Conservation (phyloP, 2,888 invertebrate species). For the Eupithecia insigniata region DNA sequence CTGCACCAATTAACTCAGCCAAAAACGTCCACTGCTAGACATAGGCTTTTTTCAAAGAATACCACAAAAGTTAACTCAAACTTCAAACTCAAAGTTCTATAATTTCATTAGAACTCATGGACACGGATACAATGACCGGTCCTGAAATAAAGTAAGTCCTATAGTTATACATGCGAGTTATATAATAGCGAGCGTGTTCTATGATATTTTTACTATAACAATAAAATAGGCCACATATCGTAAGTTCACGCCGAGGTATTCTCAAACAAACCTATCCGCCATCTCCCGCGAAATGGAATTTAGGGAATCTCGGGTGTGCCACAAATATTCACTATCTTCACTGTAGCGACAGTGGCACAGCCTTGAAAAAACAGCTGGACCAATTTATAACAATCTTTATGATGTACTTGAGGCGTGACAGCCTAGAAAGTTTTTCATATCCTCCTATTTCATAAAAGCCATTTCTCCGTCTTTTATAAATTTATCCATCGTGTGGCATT, state of each 20-base stretch:
- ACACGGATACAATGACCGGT: background rate
- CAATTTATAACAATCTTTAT: too few species aligned
- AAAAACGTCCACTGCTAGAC: background rate
- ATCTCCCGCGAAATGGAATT: conserved; percentile 39
- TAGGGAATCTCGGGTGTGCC: conserved; percentile 39
- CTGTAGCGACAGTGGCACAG: conserved; percentile 18
- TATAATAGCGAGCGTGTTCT: background rate
- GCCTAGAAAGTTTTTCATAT: too few species aligned
- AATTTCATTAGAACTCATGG: too few species aligned
- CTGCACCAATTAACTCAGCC: background rate
- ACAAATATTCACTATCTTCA: conserved; percentile 41
- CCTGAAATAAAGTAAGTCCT: background rate
- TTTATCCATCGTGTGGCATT: too few species aligned
- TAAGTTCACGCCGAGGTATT: conserved; percentile 30
- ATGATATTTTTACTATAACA: background rate
- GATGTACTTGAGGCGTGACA: too few species aligned
- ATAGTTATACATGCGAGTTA: too few species aligned
- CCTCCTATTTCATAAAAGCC: too few species aligned
- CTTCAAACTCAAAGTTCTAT: too few species aligned
- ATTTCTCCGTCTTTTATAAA: too few species aligned
- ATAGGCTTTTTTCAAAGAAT: background rate
- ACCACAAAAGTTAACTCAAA: background rate
- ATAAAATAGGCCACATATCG: conserved; percentile 23
- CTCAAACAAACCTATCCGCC: conserved; percentile 39
- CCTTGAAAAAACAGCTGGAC: conserved; percentile 2